Evolutionary conservation across 1,140 invertebrate species (phyloP), one percentile per base, ranked within the genome.

Genomic region (Dendroctonus ponderosae): DNA sequence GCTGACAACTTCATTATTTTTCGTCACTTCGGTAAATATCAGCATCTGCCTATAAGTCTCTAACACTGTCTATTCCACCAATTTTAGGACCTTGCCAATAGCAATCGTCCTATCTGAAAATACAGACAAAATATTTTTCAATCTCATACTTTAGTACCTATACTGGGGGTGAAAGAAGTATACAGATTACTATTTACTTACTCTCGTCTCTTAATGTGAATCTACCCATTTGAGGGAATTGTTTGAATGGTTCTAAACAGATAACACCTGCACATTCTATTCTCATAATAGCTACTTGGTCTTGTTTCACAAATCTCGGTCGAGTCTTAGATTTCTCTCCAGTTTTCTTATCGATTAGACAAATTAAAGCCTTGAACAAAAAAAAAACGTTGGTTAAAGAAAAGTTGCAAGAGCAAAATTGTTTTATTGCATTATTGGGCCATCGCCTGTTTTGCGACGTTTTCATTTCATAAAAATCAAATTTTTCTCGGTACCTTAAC

Each of bases 151-250:
- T 50, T 42, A 5, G 0, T 61, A 12, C 4, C 12, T 46, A 61
- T 38, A 61, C 8, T 50, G 11, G 2, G 0, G 37, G 38, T 12
- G 37, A n/a, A 58, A 43, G 3, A 15, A 9, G 9, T 43, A 4
- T 12, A 2, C 15, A 15, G 5, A 7, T 46, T 8, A 44, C 44
- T 68, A 26, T 26, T 26, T 26, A 87, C 86, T 87, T 85, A 96
- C 96, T 96, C 91, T 99, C 97, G 84, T 99, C 97, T 86, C 98
- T 87, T 77, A 99, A 87, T 68, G 96, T 99, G 81, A 99, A 99
- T 80, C 97, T 87, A 72, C 97, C 97, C 94, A 99, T 96, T 84
- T 99, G 97, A 77, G 96, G 94, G 82, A 99, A 98, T 73, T 94
- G 87, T 85, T 97, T 98, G 82, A 99, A 99, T 73, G 91, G 89